Base-by-base conservation (phyloP, 2,888 invertebrate species). In the Timandra comae region DNA sequence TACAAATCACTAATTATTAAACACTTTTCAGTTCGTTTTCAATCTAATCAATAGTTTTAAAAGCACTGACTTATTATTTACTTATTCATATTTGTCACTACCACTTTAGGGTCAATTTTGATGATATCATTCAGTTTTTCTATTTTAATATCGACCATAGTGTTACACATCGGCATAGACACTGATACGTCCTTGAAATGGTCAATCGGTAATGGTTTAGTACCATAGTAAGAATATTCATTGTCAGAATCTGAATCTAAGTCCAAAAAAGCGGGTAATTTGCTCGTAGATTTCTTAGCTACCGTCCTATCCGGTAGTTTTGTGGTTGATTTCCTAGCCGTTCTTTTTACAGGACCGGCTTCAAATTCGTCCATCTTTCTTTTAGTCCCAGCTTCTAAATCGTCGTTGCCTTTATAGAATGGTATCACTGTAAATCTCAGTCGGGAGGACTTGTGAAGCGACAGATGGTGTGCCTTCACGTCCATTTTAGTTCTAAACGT, bases 211-310 rank as follows among this genome's bases (percentile, higher is more conserved):
- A 52, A 52, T 0, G 87, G 78, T 33, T 59, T 66, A 1, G 63
- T 58, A 0, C 88, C 87, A 33, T 90, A 90, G 47, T 72, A 87
- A 0, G 88, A 88, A 43, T 65, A 85, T 20, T 71, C 75, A 0
- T 49, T 46, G 0, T 44, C 39, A 1, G 16, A 25, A 10, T 42
- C 43, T 0, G 34, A 26, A 1, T 57, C 49, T 1, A 39, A 49
- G 8, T 8, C 22, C 1, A 38, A 30, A 11, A 30, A 32, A 9
- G 42, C 39, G 0, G 81, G 79, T 9, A 76, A 44, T 48, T 73
- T 80, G 7, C 87, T 84, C 0, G 88, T 89, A 0, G 89, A 89
- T 49, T 89, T 89, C 23, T 54, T 75, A 1, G 84, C 81, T 0
- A 78, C 56, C 1, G 55, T 4, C 7, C 48, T 49, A 0, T 33